Conservation (phyloP, 2,797 vertebrate species). For the Holocentrus rufus region DNA sequence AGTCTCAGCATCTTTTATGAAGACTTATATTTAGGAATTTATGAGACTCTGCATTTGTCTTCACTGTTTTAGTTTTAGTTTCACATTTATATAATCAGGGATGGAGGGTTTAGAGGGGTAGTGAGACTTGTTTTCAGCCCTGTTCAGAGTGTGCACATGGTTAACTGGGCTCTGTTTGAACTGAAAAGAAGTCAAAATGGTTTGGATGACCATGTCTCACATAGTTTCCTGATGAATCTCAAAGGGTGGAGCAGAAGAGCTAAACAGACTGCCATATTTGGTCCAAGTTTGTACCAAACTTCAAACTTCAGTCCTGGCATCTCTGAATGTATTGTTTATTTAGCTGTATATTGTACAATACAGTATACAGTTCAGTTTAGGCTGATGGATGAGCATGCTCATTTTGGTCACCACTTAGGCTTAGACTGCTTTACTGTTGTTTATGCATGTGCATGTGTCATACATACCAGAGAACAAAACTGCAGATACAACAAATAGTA, state of each 20-base stretch:
- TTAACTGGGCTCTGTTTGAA: slow-evolving; percentile 5
- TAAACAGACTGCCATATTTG: slow-evolving; percentile 35
- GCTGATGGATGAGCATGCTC: neutral
- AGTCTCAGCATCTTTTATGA: neutral
- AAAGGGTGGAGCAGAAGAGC: slow-evolving; percentile 18
- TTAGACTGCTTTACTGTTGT: too few relatives aligned
- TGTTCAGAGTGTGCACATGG: neutral
- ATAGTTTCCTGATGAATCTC: slow-evolving; percentile 46
- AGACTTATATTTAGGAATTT: neutral
- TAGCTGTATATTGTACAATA: neutral
- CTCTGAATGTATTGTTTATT: neutral
- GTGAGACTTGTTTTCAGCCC: too few relatives aligned
- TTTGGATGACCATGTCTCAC: slow-evolving; percentile 3
- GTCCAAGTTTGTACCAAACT: slow-evolving; percentile 36
- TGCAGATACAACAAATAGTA: too few relatives aligned
- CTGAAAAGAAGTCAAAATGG: neutral
- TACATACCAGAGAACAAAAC: too few relatives aligned
- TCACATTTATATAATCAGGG: too few relatives aligned
- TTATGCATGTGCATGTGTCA: too few relatives aligned
- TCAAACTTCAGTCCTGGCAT: neutral
- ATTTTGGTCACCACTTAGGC: neutral
- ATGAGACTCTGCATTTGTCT: neutral
- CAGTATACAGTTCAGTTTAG: slow-evolving; percentile 4
- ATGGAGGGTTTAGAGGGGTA: too few relatives aligned
- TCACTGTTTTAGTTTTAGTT: neutral